Base-by-base conservation (phyloP, 2,888 invertebrate species). In the Alviniconcha strummeri region DNA sequence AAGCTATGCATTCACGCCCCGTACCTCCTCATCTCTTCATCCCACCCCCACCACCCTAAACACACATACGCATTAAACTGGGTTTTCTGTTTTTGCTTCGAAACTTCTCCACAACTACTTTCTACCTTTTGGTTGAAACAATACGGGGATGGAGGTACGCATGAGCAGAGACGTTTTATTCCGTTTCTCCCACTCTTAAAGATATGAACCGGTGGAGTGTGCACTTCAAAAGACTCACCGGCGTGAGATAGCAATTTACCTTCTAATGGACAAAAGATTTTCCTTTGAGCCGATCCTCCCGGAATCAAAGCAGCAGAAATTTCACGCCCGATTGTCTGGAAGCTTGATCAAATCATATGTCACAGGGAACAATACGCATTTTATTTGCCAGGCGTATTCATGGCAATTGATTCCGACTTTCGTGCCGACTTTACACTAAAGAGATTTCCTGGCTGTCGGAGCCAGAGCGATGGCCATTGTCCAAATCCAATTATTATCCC, bases 261-360 rank as follows among this genome's bases (percentile, higher is more conserved):
- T 80, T 71, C 19, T n/a, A 5, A 19, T 56, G 77, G 77, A 77
- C 77, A 77, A 77, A 80, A 80, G 80, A 69, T n/a, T 69, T 69
- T 55, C 64, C 19, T 79, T 57, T 36, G 36, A 15, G 6, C 19
- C 79, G 8, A 8, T 54, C 60, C 80, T 54, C 80, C 36, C 9
- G 69, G 54, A 69, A 67, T 64, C 71, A 69, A 69, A 69, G 67
- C 69, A 54, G 52, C 60, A 67, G 82, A 82, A 76, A 55, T 69
- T 54, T 55, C 64, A 76, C 67, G 76, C 52, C 74, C 17, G 74
- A 55, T 64, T 67, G 67, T 82, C 75, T 76, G 54, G 17, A 52
- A 76, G 72, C 82, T 60, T 64, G 76, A 82, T 82, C 82, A 67
- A 60, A 76, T 82, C 75, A 75, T 82, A 75, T 75, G 82, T 82